Percentiles rank a stretch among this genome's conserved stretches.
Evolutionary conservation across 2,888 invertebrate species (phyloP).

Genomic region (Lasioglossum malachurum): DNA sequence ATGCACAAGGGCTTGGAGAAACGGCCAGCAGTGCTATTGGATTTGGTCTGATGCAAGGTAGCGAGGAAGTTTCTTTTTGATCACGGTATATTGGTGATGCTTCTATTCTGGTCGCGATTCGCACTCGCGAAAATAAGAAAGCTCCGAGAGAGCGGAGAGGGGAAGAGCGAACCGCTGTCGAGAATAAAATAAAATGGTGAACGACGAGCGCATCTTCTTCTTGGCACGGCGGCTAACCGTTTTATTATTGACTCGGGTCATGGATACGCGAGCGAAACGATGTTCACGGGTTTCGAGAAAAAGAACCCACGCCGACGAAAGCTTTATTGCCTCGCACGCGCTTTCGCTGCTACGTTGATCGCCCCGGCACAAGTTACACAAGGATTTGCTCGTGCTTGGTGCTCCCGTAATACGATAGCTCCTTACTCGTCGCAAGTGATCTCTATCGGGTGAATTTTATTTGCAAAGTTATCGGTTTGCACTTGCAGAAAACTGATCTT

Average conservation of each 20-base stretch:
- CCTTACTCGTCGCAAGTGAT: background rate
- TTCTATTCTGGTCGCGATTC: background rate
- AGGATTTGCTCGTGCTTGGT: background rate
- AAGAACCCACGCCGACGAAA: slow-evolving; percentile 58
- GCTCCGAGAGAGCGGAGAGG: background rate
- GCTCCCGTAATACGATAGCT: background rate
- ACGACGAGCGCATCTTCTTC: slow-evolving; percentile 56
- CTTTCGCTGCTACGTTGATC: background rate
- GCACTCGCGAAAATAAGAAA: slow-evolving; percentile 18
- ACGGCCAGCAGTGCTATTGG: background rate
- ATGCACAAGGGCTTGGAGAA: no score
- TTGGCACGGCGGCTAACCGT: slow-evolving; percentile 69
- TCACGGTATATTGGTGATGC: background rate
- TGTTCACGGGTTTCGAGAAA: slow-evolving; percentile 49
- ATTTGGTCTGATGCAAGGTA: background rate
- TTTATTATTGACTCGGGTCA: slow-evolving; percentile 66
- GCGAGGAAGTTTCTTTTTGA: slow-evolving; percentile 1
- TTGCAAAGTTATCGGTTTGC: no score
- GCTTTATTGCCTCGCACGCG: slow-evolving; percentile 20
- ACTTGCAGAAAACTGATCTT: no score
- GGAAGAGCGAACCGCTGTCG: slow-evolving; percentile 45
- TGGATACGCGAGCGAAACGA: slow-evolving; percentile 68
- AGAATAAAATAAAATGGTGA: slow-evolving; percentile 69
- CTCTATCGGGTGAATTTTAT: background rate
- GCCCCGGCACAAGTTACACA: background rate